A percentile compares a stretch with the other conserved stretches of the same genome.
phyloP scores from a whole-genome alignment of 2,113 vertebrate species.

The Peucedramus taeniatus region DNA sequence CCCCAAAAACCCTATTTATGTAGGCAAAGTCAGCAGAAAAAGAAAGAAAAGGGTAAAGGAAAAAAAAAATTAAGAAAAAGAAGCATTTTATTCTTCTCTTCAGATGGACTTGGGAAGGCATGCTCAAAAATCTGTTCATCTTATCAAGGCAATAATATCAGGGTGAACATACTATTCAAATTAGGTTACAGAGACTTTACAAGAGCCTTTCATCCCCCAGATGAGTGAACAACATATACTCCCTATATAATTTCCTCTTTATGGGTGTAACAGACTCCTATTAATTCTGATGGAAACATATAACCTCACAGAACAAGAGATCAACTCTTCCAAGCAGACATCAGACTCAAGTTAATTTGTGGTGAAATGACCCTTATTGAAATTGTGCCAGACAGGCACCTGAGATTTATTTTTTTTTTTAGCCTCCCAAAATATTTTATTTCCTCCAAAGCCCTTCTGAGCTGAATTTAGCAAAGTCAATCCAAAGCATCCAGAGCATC shows the following conservation, averaged over 20 bases:
- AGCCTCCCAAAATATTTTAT: not conserved
- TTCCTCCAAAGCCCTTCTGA: not conserved
- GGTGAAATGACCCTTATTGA: not conserved
- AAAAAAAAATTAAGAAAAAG: fast-evolving
- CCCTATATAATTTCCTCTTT: not conserved
- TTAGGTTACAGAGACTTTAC: not conserved
- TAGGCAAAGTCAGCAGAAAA: not conserved
- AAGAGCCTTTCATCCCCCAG: not conserved
- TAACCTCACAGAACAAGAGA: not conserved
- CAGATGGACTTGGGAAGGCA: not conserved
- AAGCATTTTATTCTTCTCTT: not conserved
- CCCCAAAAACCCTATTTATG: not conserved
- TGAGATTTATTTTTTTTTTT: not conserved
- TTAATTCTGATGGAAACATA: not conserved
- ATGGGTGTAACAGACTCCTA: not conserved
- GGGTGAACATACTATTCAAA: not conserved
- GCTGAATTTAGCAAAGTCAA: not conserved
- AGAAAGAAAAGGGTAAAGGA: not conserved
- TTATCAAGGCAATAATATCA: not conserved
- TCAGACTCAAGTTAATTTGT: not conserved
- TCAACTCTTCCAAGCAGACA: not conserved
- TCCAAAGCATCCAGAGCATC: not conserved
- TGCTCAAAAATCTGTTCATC: not conserved
- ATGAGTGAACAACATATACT: not conserved
- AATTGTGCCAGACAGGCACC: not conserved